These are phyloP conservation scores for Hormiphora californensis DNA, from an alignment of 37 sponge, comb jelly and placozoan genomes.

Conservation along the genomic window DNA sequence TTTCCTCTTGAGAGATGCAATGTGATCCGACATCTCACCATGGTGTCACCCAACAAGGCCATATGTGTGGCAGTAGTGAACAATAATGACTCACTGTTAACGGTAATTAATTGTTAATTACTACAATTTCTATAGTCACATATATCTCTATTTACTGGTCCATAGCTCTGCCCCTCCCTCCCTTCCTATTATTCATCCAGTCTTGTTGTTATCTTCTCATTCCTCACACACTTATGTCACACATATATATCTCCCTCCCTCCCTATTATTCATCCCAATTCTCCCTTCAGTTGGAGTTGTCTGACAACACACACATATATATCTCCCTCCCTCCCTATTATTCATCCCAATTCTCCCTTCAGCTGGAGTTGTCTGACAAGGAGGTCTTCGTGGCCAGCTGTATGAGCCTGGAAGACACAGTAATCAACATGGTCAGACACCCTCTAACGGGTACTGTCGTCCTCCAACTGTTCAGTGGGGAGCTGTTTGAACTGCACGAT, in stretches of 20 bases:
- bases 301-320: background rate
- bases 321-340: background rate
- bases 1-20: slow-evolving; percentile 13
- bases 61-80: slow-evolving; percentile 27
- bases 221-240: too few relatives aligned
- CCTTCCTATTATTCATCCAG: too few relatives aligned
- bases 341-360: too few relatives aligned
- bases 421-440: slow-evolving; percentile 48
- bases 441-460: slow-evolving; percentile 66
- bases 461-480: slow-evolving; percentile 64
- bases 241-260: too few relatives aligned
- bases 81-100: background rate
- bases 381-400: slow-evolving; percentile 34
- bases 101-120: background rate
- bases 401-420: slow-evolving; percentile 39
- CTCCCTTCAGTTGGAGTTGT: slow-evolving; percentile 40
- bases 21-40: background rate
- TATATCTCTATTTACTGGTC: too few relatives aligned
- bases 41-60: slow-evolving; percentile 13
- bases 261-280: too few relatives aligned
- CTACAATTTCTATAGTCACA: too few relatives aligned
- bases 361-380: slow-evolving; percentile 50
- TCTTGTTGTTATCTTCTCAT: too few relatives aligned
- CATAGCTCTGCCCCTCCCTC: too few relatives aligned
- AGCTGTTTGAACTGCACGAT: slow-evolving; percentile 42